Percentiles rank a stretch among this genome's conserved stretches.
phyloP scores from a whole-genome alignment of 2,113 vertebrate species.

The Pseudorasbora parva region DNA sequence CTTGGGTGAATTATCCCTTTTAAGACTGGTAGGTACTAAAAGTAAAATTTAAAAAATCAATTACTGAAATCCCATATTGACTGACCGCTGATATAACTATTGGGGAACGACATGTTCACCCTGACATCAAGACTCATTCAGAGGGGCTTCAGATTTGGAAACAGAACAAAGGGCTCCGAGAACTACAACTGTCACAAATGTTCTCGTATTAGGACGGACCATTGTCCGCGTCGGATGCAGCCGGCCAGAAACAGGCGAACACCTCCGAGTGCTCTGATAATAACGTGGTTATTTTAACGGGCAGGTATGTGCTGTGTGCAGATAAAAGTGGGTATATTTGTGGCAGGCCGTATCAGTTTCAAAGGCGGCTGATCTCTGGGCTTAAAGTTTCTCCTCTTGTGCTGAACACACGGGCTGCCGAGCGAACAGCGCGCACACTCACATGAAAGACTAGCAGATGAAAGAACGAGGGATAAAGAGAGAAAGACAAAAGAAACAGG shows the following conservation, averaged over 20 bases:
- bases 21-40: background rate
- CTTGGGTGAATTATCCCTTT: too few species aligned
- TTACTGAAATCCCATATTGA: background rate
- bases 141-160: constrained; percentile 11
- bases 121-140: constrained; percentile 32
- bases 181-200: constrained; percentile 28
- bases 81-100: background rate
- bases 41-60: background rate
- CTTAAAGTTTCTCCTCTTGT: constrained; percentile 54
- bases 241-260: constrained; percentile 34
- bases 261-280: constrained; percentile 58
- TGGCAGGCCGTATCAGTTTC: constrained; percentile 59
- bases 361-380: constrained; percentile 56
- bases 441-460: constrained; percentile 54
- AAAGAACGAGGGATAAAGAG: constrained; percentile 54
- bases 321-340: constrained; percentile 63
- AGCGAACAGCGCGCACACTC: constrained; percentile 32
- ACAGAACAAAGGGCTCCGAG: constrained; percentile 23
- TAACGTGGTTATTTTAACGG: constrained; percentile 59
- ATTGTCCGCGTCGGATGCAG: constrained; percentile 10
- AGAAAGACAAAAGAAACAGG: constrained; percentile 49
- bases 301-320: constrained; percentile 58
- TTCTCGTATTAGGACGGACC: constrained; percentile 29
- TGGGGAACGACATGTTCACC: background rate
- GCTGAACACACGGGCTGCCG: constrained; percentile 47